Evolutionary conservation across 2,797 vertebrate genomes (phyloP).

Genomic region (Alfaro cultratus): DNA sequence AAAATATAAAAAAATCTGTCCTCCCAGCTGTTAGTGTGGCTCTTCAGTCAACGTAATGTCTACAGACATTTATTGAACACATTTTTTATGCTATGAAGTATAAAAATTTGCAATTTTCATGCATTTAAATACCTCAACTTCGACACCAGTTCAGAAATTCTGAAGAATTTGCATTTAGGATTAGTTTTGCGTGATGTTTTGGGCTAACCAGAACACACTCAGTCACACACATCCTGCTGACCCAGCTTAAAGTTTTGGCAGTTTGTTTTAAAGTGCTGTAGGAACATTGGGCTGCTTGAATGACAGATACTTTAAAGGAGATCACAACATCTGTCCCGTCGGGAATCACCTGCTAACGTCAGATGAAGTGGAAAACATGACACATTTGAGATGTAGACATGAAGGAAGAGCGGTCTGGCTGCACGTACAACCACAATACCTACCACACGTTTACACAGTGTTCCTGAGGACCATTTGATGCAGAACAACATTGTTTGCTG

Average conservation of each 20-base stretch:
- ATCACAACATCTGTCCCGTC: slow-evolving; percentile 44
- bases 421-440: slow-evolving; percentile 64
- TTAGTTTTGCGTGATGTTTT: slow-evolving; percentile 39
- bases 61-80: slow-evolving; percentile 14
- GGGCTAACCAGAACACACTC: slow-evolving; percentile 57
- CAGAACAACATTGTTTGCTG: slow-evolving; percentile 65
- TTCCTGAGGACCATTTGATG: slow-evolving; percentile 80
- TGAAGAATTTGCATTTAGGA: slow-evolving; percentile 23
- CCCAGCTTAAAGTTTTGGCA: slow-evolving; percentile 68
- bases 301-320: slow-evolving; percentile 38
- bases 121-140: slow-evolving; percentile 29
- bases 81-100: slow-evolving; percentile 36
- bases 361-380: slow-evolving; percentile 56
- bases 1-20: slow-evolving; percentile 30
- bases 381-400: slow-evolving; percentile 60
- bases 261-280: slow-evolving; percentile 77
- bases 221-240: slow-evolving; percentile 48
- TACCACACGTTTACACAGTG: slow-evolving; percentile 71
- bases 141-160: slow-evolving; percentile 21
- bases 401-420: slow-evolving; percentile 59
- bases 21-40: slow-evolving; percentile 25
- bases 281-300: slow-evolving; percentile 61
- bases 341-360: slow-evolving; percentile 56
- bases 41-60: slow-evolving; percentile 22
- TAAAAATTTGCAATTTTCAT: slow-evolving; percentile 36